Conservation (phyloP, 2,113 vertebrate genomes). For the Pygoscelis adeliae region DNA sequence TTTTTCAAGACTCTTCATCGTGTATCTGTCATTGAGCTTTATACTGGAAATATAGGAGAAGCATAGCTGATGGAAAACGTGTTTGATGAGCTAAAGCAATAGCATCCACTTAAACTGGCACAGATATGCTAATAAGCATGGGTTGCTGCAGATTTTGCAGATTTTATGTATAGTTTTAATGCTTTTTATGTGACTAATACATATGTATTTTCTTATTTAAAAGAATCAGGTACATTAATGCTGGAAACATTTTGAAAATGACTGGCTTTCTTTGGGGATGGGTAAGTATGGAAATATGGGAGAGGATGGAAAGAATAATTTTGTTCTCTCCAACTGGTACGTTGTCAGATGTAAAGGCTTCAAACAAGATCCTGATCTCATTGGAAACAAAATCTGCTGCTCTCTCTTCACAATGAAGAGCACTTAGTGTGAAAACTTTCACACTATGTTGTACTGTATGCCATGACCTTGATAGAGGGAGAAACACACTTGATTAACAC, state of each 20-base stretch:
- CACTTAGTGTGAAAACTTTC: not conserved
- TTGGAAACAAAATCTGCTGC: not conserved
- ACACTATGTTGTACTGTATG: not conserved
- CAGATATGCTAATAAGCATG: not conserved
- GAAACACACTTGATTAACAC: not conserved
- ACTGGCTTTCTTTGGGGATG: not conserved
- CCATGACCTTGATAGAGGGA: not conserved
- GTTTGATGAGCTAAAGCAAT: not conserved
- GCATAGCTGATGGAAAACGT: not conserved
- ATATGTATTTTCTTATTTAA: constrained; percentile 25
- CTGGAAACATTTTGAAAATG: not conserved
- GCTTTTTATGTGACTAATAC: not conserved
- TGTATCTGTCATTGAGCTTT: not conserved
- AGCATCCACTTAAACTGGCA: not conserved
- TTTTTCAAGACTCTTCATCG: not conserved
- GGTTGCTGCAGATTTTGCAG: not conserved
- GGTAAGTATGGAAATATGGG: not conserved
- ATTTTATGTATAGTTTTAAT: not conserved
- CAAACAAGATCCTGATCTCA: not conserved
- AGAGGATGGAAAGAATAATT: not conserved
- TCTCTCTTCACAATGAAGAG: not conserved
- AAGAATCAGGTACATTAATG: not conserved
- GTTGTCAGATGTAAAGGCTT: not conserved
- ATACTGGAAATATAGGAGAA: not conserved
- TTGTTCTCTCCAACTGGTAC: not conserved